Conservation (phyloP, 2,888 invertebrate species). For the Sarcophaga carnaria region DNA sequence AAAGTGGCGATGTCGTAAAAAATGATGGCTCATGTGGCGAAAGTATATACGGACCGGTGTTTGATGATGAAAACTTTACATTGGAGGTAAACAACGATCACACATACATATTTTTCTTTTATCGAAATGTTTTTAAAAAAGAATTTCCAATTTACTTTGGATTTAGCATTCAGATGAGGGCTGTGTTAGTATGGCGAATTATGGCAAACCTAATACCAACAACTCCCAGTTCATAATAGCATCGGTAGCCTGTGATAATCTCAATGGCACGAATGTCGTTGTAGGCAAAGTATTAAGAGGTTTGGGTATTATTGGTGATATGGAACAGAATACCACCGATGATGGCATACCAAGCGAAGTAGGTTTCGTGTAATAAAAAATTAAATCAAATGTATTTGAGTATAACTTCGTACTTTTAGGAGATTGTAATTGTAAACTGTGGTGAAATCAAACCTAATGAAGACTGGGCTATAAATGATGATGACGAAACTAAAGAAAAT, state of each 20-base stretch:
- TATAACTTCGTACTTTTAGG: constrained; percentile 80
- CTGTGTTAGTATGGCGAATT: constrained; percentile 90
- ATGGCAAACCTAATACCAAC: constrained; percentile 90
- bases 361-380: background rate
- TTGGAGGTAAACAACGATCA: constrained; percentile 82
- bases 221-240: constrained; percentile 98
- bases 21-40: constrained; percentile 95
- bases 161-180: constrained; percentile 84
- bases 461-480: constrained; percentile 86
- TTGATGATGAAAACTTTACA: constrained; percentile 94
- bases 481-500: constrained; percentile 87
- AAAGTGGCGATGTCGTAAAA: constrained; percentile 90
- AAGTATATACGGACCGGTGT: constrained; percentile 95
- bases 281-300: constrained; percentile 92
- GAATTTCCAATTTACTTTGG: background rate
- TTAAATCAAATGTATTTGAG: background rate
- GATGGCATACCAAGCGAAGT: constrained; percentile 85
- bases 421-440: constrained; percentile 87
- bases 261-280: constrained; percentile 91
- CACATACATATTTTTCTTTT: background rate
- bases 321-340: constrained; percentile 85
- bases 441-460: constrained; percentile 86
- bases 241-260: constrained; percentile 87
- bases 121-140: background rate
- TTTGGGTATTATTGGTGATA: constrained; percentile 87